Conservation (phyloP, 2,888 invertebrate species). For the Seira ritae region DNA sequence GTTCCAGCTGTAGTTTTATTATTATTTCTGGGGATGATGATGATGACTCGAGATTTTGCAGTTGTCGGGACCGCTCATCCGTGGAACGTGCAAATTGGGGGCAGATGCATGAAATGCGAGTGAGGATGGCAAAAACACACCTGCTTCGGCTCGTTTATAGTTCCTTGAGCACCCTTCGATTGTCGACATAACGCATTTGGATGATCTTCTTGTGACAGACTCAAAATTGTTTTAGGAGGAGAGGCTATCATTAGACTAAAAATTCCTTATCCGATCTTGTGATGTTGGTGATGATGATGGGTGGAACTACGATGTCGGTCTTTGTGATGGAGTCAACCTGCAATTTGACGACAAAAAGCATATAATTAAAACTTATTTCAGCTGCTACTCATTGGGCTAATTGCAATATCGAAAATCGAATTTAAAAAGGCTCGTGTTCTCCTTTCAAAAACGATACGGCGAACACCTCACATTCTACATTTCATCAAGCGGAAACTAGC, state of each 20-base stretch:
- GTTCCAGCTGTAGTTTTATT: neutral
- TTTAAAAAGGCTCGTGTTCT: too few relatives aligned
- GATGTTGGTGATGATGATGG: neutral
- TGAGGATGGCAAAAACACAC: constrained; percentile 32
- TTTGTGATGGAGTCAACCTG: constrained; percentile 7
- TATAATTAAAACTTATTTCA: neutral
- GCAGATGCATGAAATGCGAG: constrained; percentile 50
- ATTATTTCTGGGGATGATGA: neutral
- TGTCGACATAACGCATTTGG: constrained; percentile 49
- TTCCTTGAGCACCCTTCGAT: constrained; percentile 40
- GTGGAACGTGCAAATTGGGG: constrained; percentile 13
- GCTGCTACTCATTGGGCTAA: neutral
- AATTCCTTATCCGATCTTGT: neutral
- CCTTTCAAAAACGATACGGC: too few relatives aligned
- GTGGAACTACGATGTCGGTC: neutral
- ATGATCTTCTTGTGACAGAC: neutral
- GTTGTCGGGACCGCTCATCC: neutral
- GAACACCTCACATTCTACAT: too few relatives aligned
- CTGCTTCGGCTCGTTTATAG: constrained; percentile 12
- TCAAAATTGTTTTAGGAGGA: constrained; percentile 14
- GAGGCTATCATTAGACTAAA: too few relatives aligned
- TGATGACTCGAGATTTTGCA: neutral
- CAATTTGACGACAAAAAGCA: neutral
- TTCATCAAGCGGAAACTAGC: too few relatives aligned
- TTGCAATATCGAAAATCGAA: too few relatives aligned